Evolutionary conservation across 2,888 invertebrate genomes (phyloP), one percentile per base, ranked within the genome.

Genomic region (Drosophila borborema): DNA sequence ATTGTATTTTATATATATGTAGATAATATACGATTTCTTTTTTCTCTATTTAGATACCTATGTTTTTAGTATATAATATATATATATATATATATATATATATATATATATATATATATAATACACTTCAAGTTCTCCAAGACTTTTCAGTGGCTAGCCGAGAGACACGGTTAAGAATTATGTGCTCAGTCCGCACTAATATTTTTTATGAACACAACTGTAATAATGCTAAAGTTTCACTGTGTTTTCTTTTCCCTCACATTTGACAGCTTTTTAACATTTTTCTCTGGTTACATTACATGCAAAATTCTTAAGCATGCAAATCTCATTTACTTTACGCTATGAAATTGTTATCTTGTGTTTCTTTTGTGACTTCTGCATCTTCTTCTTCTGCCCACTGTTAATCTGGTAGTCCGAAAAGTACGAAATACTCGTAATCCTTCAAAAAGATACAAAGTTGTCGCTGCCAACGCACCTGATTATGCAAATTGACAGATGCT

Each of bases 401-500:
- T 77, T 63, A 74, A 74, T 67, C 63, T 40, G 34, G 62, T 54
- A 51, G 53, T 53, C 48, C 40, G 7, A 34, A 46, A 62, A 28
- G 34, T 40, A 55, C 40, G 31, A 53, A 64, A 64, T 70, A 31
- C 40, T 40, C 40, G 49, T 40, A 77, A 79, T 80, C 70, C 41
- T 41, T 38, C 45, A 54, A 64, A 64, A 49, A 55, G 58, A 54
- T 41, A 77, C 80, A 77, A 79, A 70, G 75, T 77, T 77, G 74
- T 38, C 16, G 64, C 58, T 68, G 67, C 61, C 61, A 55, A 64
- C 64, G 40, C 65, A 61, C 64, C 71, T 71, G 80, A 80, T 78
- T 80, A 80, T 78, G 78, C 65, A 78, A 82, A 73, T 77, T 80
- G 86, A 75, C 86, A 80, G 69, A 75, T 72, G 77, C 64, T 51